Percentiles rank a stretch among this genome's conserved stretches.
These are phyloP conservation scores for Heloderma charlesbogerti DNA, from an alignment of 2,113 vertebrate genomes.

Conservation along the genomic window DNA sequence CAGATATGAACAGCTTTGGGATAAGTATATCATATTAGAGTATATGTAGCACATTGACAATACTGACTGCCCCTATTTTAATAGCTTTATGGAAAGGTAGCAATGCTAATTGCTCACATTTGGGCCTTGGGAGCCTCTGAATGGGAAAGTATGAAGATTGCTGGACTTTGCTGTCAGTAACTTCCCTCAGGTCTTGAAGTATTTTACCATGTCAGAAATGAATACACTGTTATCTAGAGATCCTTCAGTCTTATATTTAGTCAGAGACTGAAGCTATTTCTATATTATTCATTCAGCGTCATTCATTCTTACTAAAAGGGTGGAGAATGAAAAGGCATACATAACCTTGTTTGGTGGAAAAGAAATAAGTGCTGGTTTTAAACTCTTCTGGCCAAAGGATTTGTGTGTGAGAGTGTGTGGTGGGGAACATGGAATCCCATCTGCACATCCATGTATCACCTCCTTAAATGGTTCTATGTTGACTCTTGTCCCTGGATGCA, in stretches of 20 bases:
- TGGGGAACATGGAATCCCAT: not conserved
- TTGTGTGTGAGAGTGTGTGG: not conserved
- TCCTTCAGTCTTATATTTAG: not conserved
- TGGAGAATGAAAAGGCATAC: not conserved
- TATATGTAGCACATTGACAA: not conserved
- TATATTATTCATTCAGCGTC: not conserved
- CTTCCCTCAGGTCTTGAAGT: not conserved
- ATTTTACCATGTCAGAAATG: not conserved
- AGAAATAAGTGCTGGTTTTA: not conserved
- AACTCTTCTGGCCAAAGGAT: accelerated
- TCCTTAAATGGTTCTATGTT: not conserved
- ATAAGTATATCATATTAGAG: not conserved
- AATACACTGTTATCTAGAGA: constrained; percentile 26
- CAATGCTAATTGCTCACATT: not conserved
- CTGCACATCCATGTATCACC: not conserved
- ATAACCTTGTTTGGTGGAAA: not conserved
- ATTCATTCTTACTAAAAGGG: constrained; percentile 3
- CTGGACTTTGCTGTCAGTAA: not conserved
- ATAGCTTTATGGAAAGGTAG: constrained; percentile 35
- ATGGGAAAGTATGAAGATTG: constrained; percentile 22
- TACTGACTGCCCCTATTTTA: not conserved
- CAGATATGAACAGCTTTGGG: not conserved
- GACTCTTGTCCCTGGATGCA: not conserved
- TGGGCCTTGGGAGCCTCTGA: constrained; percentile 32
- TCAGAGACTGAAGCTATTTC: not conserved